Evolutionary conservation across 1,140 invertebrate species (phyloP).

Genomic region (Hypsibius dujardini): DNA sequence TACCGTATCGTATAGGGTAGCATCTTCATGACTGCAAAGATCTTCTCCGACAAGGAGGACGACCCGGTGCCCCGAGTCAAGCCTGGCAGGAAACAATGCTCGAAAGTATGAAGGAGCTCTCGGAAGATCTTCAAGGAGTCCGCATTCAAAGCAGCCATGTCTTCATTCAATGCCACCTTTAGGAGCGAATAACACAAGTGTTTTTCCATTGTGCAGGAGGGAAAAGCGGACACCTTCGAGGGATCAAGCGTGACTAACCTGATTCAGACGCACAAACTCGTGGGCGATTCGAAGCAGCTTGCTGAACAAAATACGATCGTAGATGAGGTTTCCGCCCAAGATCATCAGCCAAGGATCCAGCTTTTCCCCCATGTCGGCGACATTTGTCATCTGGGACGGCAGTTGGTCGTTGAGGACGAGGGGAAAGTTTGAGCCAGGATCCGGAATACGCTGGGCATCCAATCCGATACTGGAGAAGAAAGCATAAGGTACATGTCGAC

Average conservation of each 20-base stretch:
- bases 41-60: background rate
- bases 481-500: background rate
- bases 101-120: background rate
- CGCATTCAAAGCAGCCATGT: background rate
- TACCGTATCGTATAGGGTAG: background rate
- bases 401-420: conserved; percentile 20
- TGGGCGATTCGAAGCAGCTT: conserved; percentile 1
- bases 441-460: background rate
- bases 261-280: background rate
- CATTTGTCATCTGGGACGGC: conserved; percentile 17
- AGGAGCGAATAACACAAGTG: too few relatives aligned
- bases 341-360: conserved; percentile 16
- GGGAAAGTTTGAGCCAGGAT: conserved; percentile 14
- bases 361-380: conserved; percentile 19
- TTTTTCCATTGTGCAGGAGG: too few relatives aligned
- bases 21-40: background rate
- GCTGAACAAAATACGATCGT: background rate
- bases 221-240: background rate
- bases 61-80: background rate
- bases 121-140: background rate
- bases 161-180: too few relatives aligned
- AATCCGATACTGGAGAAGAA: conserved; percentile 1
- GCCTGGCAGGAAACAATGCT: conserved; percentile 6
- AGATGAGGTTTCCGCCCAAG: background rate
- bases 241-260: background rate